Percentiles rank a stretch among this genome's conserved stretches.
phyloP scores from a whole-genome alignment of 2,888 invertebrate species.

The Heliconius hortense region DNA sequence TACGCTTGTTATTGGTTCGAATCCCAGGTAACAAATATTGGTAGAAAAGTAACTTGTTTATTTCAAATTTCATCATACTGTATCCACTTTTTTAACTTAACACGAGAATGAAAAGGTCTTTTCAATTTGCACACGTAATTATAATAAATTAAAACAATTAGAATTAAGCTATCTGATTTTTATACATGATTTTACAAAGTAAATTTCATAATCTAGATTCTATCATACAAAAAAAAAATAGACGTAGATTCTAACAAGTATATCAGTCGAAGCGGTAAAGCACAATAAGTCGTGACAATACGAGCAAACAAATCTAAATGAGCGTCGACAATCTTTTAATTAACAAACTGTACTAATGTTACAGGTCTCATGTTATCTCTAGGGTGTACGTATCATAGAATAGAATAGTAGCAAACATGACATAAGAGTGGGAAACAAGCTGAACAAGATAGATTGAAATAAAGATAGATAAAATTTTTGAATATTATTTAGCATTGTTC shows the following conservation, averaged over 20 bases:
- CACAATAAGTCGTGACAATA: slow-evolving; percentile 56
- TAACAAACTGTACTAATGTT: slow-evolving; percentile 55
- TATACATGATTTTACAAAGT: no score
- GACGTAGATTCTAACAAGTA: slow-evolving; percentile 1
- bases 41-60: no score
- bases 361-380: slow-evolving; percentile 58
- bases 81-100: no score
- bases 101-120: no score
- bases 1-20: no score
- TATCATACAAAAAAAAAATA: not conserved
- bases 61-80: no score
- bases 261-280: slow-evolving; percentile 36
- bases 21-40: no score
- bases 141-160: no score
- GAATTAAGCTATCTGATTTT: no score
- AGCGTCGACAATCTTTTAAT: slow-evolving; percentile 61
- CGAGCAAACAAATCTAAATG: slow-evolving; percentile 56
- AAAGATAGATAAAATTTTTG: not conserved
- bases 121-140: no score
- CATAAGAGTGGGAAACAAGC: not conserved
- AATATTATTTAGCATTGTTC: not conserved
- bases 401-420: not conserved
- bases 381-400: slow-evolving; percentile 48
- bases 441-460: not conserved
- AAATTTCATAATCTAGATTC: not conserved